phyloP scores from a whole-genome alignment of 2,113 vertebrate genomes.

The Hoplias malabaricus region DNA sequence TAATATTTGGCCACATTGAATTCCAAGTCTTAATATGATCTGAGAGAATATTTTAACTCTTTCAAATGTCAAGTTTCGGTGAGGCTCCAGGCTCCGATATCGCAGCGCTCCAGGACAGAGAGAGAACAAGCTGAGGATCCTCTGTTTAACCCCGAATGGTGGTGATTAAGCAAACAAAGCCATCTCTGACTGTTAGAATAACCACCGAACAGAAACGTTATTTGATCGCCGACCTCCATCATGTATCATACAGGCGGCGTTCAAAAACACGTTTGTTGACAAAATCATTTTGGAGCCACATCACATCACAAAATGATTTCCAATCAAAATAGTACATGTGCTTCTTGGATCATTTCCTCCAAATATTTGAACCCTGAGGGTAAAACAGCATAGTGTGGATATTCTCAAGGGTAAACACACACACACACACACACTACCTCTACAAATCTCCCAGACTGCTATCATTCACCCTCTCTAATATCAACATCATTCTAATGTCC shows the following conservation, averaged over 20 bases:
- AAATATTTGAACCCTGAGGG: slow-evolving; percentile 40
- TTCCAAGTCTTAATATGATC: too few species aligned
- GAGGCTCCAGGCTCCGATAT: background rate
- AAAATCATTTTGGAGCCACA: slow-evolving; percentile 21
- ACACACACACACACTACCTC: slow-evolving; percentile 16
- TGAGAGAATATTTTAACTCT: too few species aligned
- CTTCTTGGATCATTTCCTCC: slow-evolving; percentile 43
- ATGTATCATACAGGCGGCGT: slow-evolving; percentile 4
- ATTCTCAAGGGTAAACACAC: slow-evolving; percentile 25
- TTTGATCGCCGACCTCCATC: slow-evolving; percentile 37
- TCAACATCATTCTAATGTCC: slow-evolving; percentile 10
- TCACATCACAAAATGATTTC: slow-evolving; percentile 29
- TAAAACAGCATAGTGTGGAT: slow-evolving; percentile 29
- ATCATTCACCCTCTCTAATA: slow-evolving; percentile 39
- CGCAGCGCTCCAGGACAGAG: background rate
- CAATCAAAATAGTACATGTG: slow-evolving; percentile 49
- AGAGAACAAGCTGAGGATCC: slow-evolving; percentile 11
- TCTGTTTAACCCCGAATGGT: slow-evolving; percentile 18
- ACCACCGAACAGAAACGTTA: slow-evolving; percentile 5
- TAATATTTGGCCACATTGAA: too few species aligned
- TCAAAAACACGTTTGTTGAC: slow-evolving; percentile 42
- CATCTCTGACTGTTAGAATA: slow-evolving; percentile 33
- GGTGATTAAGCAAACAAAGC: slow-evolving; percentile 26
- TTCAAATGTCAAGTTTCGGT: too few species aligned
- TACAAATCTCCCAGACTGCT: slow-evolving; percentile 25